Conservation (phyloP, 2,888 invertebrate species). For the Buathra laborator region DNA sequence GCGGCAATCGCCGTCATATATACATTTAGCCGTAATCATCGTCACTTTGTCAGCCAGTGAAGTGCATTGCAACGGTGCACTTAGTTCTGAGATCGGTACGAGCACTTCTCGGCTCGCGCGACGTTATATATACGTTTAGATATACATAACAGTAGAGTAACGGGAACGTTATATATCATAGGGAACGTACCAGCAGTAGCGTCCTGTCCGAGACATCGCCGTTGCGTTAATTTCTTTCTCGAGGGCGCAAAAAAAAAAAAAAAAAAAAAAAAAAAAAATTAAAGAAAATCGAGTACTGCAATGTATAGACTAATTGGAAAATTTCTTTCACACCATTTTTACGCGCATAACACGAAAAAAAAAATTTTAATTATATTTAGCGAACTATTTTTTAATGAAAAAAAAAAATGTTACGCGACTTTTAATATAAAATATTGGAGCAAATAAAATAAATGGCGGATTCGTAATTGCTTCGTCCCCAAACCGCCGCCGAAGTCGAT, state of each 20-base stretch:
- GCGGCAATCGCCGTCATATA: constrained; percentile 74
- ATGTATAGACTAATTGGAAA: background rate
- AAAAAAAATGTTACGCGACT: too few species aligned
- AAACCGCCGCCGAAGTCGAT: too few species aligned
- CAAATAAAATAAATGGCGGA: too few species aligned
- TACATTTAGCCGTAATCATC: constrained; percentile 82
- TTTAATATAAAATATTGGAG: too few species aligned
- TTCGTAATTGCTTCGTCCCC: too few species aligned
- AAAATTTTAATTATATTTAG: too few species aligned
- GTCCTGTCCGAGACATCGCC: background rate
- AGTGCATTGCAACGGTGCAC: constrained; percentile 73
- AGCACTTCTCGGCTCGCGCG: constrained; percentile 66
- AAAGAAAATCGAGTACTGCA: background rate
- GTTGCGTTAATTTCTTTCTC: background rate
- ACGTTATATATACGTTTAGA: background rate
- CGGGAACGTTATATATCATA: background rate
- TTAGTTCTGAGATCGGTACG: constrained; percentile 66
- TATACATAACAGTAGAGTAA: constrained; percentile 10
- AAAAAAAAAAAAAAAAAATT: background rate
- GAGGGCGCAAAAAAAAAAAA: background rate
- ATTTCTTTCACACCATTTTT: background rate
- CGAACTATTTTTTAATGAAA: too few species aligned
- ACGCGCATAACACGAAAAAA: too few species aligned
- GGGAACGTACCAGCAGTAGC: background rate
- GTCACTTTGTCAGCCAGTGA: constrained; percentile 75